Conservation (phyloP, 2,113 vertebrate species). For the Phaethornis superciliosus region DNA sequence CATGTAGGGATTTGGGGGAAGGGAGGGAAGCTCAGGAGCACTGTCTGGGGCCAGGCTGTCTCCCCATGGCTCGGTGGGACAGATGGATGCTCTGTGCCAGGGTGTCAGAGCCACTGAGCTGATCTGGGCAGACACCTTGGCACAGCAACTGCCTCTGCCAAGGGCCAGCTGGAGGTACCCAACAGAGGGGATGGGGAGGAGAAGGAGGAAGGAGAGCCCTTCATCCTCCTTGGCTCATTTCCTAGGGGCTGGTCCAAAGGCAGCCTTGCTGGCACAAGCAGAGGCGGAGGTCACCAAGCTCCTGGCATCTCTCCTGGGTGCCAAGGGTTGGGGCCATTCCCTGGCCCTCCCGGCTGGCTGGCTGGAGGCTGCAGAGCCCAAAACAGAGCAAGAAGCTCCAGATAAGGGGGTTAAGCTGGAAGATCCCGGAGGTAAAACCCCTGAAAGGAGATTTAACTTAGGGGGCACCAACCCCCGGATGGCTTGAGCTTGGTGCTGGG, state of each 20-base stretch:
- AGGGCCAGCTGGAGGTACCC: not conserved
- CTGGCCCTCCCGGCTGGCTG: fast-evolving
- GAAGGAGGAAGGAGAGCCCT: not conserved
- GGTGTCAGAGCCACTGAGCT: not conserved
- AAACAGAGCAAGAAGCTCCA: not conserved
- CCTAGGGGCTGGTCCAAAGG: not conserved
- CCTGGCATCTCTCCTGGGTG: not conserved
- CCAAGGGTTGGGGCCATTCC: not conserved
- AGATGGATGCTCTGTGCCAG: not conserved
- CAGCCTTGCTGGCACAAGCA: fast-evolving
- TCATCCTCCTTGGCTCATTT: not conserved
- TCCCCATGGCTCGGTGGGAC: not conserved
- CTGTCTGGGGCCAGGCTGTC: not conserved
- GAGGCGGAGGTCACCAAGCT: not conserved
- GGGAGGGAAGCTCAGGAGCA: fast-evolving
- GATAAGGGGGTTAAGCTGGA: not conserved
- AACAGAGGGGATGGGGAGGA: not conserved
- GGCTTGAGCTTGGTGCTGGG: not conserved
- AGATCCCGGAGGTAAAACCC: no score
- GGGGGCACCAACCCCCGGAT: fast-evolving
- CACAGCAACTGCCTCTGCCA: not conserved
- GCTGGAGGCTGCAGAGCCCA: not conserved
- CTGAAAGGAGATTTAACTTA: not conserved
- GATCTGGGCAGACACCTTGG: not conserved
- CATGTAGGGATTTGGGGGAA: not conserved